A percentile compares a stretch with the other conserved stretches of the same genome.
Evolutionary conservation across 2,888 invertebrate genomes (phyloP).

Genomic region (Labia minor): DNA sequence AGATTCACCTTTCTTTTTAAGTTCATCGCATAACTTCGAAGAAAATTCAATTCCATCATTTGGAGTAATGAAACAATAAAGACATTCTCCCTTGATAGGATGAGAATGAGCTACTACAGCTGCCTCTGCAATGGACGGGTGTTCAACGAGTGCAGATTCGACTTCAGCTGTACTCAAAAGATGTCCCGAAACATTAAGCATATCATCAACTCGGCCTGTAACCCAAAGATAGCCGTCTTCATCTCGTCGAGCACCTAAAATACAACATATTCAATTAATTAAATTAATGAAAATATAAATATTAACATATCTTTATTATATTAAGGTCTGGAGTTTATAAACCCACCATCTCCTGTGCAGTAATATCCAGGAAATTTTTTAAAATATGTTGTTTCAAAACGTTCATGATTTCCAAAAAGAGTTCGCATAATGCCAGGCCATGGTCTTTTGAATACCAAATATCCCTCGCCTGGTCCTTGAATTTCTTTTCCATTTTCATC

Average conservation of each 20-base stretch:
- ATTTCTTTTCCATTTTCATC: conserved; percentile 79
- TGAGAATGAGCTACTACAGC: conserved; percentile 95
- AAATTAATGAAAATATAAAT: conserved; percentile 22
- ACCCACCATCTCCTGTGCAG: conserved; percentile 91
- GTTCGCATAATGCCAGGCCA: conserved; percentile 99
- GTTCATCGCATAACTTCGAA: conserved; percentile 54
- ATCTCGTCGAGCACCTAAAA: conserved; percentile 74
- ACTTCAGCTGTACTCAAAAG: conserved; percentile 95
- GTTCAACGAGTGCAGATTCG: conserved; percentile 69
- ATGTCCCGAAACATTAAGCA: conserved; percentile 97
- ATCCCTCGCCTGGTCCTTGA: conserved; percentile 85
- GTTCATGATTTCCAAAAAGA: conserved; percentile 79
- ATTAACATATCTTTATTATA: no score
- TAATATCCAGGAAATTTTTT: conserved; percentile 93
- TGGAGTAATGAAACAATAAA: conserved; percentile 95
- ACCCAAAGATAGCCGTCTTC: conserved; percentile 93
- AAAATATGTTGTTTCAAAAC: conserved; percentile 88
- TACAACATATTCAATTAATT: conserved; percentile 27
- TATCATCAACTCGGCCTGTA: conserved; percentile 94
- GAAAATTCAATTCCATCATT: conserved; percentile 62
- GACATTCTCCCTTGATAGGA: conserved; percentile 88
- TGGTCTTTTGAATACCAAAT: conserved; percentile 83
- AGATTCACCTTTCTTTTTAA: conserved; percentile 50
- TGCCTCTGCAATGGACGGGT: conserved; percentile 75
- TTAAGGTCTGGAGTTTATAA: conserved; percentile 18